phyloP scores from a whole-genome alignment of 2,797 vertebrate genomes.

The Nyctalus aviator region DNA sequence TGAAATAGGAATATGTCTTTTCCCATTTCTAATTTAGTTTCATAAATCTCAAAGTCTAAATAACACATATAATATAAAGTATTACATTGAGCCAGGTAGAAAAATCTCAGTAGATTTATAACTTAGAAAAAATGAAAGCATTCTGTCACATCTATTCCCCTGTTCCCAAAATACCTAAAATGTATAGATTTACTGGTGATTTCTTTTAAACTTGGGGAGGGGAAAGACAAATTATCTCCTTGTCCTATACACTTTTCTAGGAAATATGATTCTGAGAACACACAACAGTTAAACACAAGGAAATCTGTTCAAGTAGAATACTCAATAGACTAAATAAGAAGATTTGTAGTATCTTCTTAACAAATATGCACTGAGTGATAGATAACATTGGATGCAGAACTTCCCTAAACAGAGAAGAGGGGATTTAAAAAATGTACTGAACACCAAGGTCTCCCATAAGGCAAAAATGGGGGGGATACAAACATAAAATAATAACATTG shows the following conservation, averaged over 20 bases:
- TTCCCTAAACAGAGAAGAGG: background rate
- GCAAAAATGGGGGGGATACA: background rate
- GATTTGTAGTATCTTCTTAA: background rate
- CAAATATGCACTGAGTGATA: background rate
- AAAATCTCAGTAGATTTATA: background rate
- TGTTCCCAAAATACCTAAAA: background rate
- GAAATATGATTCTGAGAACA: background rate
- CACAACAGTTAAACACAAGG: background rate
- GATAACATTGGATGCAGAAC: background rate
- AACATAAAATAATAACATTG: slow-evolving; percentile 7
- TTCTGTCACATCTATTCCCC: background rate
- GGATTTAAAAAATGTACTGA: background rate
- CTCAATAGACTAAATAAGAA: background rate
- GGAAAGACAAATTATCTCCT: background rate
- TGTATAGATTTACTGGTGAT: background rate
- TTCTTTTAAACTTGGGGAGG: background rate
- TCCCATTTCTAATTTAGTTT: background rate
- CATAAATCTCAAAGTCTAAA: slow-evolving; percentile 6
- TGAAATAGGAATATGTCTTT: background rate
- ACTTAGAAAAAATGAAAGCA: background rate
- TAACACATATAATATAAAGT: slow-evolving; percentile 18
- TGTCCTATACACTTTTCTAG: background rate
- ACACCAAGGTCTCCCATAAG: background rate
- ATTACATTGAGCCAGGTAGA: background rate
- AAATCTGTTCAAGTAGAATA: background rate